Conservation (phyloP, 37 sponge, comb jelly and placozoan genomes). For the Halichondria panicea region DNA sequence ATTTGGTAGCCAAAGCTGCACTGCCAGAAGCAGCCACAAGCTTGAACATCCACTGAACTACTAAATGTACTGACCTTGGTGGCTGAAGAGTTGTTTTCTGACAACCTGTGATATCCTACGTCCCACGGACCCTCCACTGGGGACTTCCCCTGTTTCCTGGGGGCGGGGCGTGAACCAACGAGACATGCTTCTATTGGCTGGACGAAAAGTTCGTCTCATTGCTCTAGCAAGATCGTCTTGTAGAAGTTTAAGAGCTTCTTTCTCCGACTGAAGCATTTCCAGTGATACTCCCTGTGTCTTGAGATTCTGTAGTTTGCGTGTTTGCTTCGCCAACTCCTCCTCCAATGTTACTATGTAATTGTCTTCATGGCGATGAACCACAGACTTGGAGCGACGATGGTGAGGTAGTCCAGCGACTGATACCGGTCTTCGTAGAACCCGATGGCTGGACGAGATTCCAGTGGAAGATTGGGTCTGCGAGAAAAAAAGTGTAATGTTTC, state of each 20-base stretch:
- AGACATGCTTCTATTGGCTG: neutral
- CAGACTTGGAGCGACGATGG: slow-evolving; percentile 15
- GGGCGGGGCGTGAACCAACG: neutral
- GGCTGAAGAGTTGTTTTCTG: slow-evolving; percentile 10
- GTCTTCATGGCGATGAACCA: neutral
- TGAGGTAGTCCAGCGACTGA: neutral
- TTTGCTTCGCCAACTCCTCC: slow-evolving; percentile 48
- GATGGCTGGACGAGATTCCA: neutral
- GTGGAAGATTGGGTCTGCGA: too few relatives aligned
- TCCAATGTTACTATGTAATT: slow-evolving; percentile 33
- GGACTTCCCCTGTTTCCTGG: neutral
- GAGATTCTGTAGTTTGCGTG: slow-evolving; percentile 42
- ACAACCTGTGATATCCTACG: neutral
- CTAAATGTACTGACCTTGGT: neutral
- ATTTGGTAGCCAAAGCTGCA: too few relatives aligned
- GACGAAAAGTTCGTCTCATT: slow-evolving; percentile 36
- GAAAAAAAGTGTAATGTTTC: too few relatives aligned
- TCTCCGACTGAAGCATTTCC: slow-evolving; percentile 44
- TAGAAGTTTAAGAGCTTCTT: slow-evolving; percentile 10
- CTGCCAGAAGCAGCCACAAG: neutral
- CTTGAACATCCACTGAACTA: neutral
- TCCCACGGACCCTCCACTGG: neutral
- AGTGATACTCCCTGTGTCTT: slow-evolving; percentile 16
- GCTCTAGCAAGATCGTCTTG: slow-evolving; percentile 31
- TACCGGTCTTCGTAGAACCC: neutral